A percentile compares a stretch with the other conserved stretches of the same genome.
Evolutionary conservation across 2,888 invertebrate genomes (phyloP).

Genomic region (Dendrolimus pini): DNA sequence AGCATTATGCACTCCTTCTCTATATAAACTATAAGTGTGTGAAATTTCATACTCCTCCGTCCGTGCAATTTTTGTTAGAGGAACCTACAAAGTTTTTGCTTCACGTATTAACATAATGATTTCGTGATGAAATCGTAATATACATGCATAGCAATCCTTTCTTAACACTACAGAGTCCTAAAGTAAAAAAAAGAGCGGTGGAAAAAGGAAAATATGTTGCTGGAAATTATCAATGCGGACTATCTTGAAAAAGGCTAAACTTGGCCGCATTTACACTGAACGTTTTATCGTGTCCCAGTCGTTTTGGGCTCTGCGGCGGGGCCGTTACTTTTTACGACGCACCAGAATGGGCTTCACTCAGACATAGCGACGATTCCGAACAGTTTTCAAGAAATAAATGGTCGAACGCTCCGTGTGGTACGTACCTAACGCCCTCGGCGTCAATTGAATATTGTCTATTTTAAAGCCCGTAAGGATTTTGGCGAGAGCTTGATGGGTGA

Average conservation of each 20-base stretch:
- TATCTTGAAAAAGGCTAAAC: slow-evolving; percentile 12
- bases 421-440: background rate
- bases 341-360: slow-evolving; percentile 26
- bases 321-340: slow-evolving; percentile 41
- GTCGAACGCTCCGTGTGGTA: background rate
- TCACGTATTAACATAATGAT: too few species aligned
- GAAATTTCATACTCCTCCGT: too few species aligned
- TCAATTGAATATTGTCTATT: background rate
- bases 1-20: too few species aligned
- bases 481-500: too few species aligned
- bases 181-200: too few species aligned
- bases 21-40: too few species aligned
- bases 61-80: too few species aligned
- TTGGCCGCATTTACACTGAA: slow-evolving; percentile 23
- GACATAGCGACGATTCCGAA: slow-evolving; percentile 3
- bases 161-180: too few species aligned
- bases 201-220: background rate
- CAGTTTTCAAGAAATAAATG: background rate
- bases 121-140: too few species aligned
- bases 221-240: background rate
- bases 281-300: slow-evolving; percentile 20
- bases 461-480: too few species aligned
- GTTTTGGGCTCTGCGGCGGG: slow-evolving; percentile 19
- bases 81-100: too few species aligned
- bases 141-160: too few species aligned